Base-by-base conservation (phyloP, 2,888 invertebrate genomes). In the Aphrophora alni region DNA sequence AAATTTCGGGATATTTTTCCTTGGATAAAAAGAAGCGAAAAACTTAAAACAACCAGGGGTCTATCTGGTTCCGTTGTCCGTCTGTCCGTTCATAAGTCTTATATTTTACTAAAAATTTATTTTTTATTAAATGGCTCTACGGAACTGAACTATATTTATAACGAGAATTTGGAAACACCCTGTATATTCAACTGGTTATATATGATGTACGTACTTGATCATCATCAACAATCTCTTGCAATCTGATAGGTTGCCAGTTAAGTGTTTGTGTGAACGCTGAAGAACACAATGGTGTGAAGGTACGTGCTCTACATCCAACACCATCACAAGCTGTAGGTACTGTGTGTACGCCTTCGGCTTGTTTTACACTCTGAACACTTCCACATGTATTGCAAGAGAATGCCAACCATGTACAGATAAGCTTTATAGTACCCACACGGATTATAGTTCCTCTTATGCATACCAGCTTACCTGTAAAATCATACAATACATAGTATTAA, bases 381-480 rank as follows among this genome's bases (percentile, higher is more conserved):
- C 90, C 90, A 87, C 97, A 97, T 77, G 89, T 90, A 7, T 89
- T 89, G 87, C 97, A 97, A 83, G 91, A 89, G 89, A 96, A 98
- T 0, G 94, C 94, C 89, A 97, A 91, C 88, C 94, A 93, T 8
- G 92, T 92, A 84, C 94, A 93, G 26, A 94, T 89, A 0, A 95
- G 92, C 82, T 93, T 94, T 0, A 93, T 91, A 86, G 93, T 92
- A 21, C 95, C 93, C 3, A 95, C 94, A 87, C 95, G 91, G 82
- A 95, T 95, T 0, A 98, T 95, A 69, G 95, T 96, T 0, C 98
- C 98, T 86, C 94, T 92, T 2, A 97, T 91, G 28, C 95, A 92
- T 27, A 96, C 93, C 83, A 97, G 87, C 88, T 94, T 94, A 5
- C 93, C 94, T 93, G 80, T 68, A 86, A 82, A 87, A 76, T 81